Conservation (phyloP, 1,140 invertebrate genomes). For the Oncopeltus fasciatus region DNA sequence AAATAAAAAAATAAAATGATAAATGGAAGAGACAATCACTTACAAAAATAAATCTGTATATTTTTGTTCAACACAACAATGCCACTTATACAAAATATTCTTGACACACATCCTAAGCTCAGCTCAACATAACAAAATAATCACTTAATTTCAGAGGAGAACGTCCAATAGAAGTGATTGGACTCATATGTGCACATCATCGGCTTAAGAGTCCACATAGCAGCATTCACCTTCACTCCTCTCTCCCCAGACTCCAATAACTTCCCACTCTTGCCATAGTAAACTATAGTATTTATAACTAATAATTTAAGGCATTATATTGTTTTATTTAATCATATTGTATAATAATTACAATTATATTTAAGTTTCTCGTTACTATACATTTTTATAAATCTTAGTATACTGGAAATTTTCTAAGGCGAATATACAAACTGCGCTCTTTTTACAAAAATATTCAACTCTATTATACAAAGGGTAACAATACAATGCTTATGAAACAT, state of each 20-base stretch:
- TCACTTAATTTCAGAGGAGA: background rate
- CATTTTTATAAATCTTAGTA: background rate
- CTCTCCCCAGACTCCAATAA: background rate
- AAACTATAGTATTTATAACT: background rate
- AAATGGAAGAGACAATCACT: background rate
- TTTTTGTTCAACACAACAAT: background rate
- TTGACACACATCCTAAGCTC: background rate
- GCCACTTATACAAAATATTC: background rate
- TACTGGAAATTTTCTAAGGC: background rate
- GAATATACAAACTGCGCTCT: background rate
- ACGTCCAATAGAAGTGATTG: background rate
- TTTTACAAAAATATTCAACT: background rate
- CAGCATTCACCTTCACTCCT: background rate
- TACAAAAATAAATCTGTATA: slow-evolving; percentile 1
- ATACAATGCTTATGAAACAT: no score
- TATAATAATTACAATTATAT: no score
- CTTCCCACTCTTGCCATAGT: background rate
- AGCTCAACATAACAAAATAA: background rate
- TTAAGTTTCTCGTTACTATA: background rate
- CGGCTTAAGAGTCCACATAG: background rate
- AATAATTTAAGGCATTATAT: background rate
- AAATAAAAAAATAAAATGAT: background rate
- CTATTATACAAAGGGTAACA: background rate
- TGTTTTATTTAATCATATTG: background rate
- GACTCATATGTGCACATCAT: background rate